Evolutionary conservation across 2,888 invertebrate genomes (phyloP).

Genomic region (Tenthredo distinguenda): DNA sequence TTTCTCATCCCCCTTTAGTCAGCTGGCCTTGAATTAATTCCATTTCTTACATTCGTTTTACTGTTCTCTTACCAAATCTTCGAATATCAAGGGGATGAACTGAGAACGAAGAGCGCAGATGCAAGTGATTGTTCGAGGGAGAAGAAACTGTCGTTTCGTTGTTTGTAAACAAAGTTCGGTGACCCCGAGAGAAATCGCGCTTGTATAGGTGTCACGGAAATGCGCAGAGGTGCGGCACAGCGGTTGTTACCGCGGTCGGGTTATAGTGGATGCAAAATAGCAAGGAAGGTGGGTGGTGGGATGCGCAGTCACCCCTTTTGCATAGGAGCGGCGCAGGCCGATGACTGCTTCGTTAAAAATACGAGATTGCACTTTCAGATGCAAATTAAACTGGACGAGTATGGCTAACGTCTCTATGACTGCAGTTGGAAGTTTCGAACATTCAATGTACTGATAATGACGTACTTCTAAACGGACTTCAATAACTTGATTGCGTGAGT

Average conservation of each 20-base stretch:
- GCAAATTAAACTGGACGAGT: slow-evolving; percentile 29
- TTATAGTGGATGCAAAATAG: slow-evolving; percentile 48
- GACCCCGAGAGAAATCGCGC: slow-evolving; percentile 45
- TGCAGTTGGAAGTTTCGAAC: background rate
- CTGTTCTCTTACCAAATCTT: background rate
- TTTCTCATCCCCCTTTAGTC: background rate
- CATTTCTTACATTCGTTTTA: background rate
- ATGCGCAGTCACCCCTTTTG: slow-evolving; percentile 38
- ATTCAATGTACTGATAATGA: background rate
- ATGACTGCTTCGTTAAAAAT: slow-evolving; percentile 43
- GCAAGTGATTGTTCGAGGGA: slow-evolving; percentile 20
- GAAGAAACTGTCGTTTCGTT: slow-evolving; percentile 19
- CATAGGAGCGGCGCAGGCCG: slow-evolving; percentile 28
- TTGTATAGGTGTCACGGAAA: slow-evolving; percentile 48
- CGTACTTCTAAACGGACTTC: background rate
- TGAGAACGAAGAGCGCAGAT: background rate
- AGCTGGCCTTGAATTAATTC: slow-evolving; percentile 24
- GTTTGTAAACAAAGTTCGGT: slow-evolving; percentile 52
- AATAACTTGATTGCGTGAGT: background rate
- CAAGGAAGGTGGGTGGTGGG: slow-evolving; percentile 15
- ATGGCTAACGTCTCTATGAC: slow-evolving; percentile 14
- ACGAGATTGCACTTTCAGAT: slow-evolving; percentile 12
- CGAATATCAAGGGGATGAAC: background rate
- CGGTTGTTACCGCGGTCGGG: slow-evolving; percentile 39
- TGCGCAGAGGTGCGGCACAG: slow-evolving; percentile 47